Conservation (phyloP, 2,888 invertebrate genomes). For the Parascotia fuliginaria region DNA sequence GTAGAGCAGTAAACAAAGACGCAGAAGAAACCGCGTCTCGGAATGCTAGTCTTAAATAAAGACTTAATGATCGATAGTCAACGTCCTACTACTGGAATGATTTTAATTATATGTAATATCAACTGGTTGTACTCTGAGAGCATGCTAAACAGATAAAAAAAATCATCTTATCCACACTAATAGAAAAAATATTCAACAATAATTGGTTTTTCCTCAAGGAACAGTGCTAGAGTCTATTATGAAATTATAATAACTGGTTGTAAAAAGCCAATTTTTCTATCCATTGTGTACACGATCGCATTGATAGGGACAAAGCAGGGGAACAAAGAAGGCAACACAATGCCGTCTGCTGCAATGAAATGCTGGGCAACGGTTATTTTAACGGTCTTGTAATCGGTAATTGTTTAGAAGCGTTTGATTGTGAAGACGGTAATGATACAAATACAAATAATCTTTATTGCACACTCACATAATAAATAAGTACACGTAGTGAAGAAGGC, state of each 20-base stretch:
- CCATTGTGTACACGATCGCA: constrained; percentile 67
- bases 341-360: constrained; percentile 39
- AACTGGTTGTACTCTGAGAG: too few relatives aligned
- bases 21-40: too few relatives aligned
- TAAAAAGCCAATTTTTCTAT: constrained; percentile 75
- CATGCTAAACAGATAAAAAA: too few relatives aligned
- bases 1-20: too few relatives aligned
- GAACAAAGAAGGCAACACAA: constrained; percentile 49
- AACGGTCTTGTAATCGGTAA: constrained; percentile 36
- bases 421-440: not conserved
- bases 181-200: constrained; percentile 7
- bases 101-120: too few relatives aligned
- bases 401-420: constrained; percentile 19
- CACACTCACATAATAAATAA: too few relatives aligned
- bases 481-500: too few relatives aligned
- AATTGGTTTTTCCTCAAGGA: constrained; percentile 42
- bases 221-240: constrained; percentile 57
- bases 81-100: too few relatives aligned
- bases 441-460: too few relatives aligned
- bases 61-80: too few relatives aligned
- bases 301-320: constrained; percentile 62
- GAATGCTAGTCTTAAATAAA: too few relatives aligned
- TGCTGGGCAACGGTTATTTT: constrained; percentile 35
- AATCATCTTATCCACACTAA: not conserved
- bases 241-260: constrained; percentile 69